These are phyloP conservation scores for Anniella stebbinsi DNA, from an alignment of 2,797 vertebrate genomes.

Conservation along the genomic window DNA sequence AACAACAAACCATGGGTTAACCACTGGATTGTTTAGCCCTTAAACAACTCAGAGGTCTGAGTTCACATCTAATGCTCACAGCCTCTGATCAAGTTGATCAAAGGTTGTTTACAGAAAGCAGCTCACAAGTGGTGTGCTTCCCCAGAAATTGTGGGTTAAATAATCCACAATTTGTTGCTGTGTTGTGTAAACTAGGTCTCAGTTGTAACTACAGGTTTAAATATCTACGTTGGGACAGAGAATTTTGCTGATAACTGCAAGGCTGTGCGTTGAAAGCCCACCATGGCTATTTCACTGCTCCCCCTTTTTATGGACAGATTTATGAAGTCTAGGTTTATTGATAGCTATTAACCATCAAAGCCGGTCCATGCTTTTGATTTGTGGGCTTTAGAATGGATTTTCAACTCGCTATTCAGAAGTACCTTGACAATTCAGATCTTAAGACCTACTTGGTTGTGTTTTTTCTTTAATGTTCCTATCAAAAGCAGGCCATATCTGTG, in stretches of 20 bases:
- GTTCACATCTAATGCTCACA: too few relatives aligned
- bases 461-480: not conserved
- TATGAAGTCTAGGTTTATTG: not conserved
- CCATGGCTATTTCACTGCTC: not conserved
- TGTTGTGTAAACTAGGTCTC: not conserved
- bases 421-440: not conserved
- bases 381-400: not conserved
- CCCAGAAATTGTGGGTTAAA: too few relatives aligned
- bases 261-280: not conserved
- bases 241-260: not conserved
- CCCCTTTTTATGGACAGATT: not conserved
- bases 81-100: too few relatives aligned
- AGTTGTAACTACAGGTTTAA: not conserved
- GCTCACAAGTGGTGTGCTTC: too few relatives aligned
- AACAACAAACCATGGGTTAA: too few relatives aligned
- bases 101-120: too few relatives aligned
- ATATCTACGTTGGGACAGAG: not conserved
- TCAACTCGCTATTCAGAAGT: not conserved
- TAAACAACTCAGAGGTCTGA: too few relatives aligned
- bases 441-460: not conserved
- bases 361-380: not conserved
- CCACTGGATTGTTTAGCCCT: too few relatives aligned
- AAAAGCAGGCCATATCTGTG: not conserved
- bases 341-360: not conserved
- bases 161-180: not conserved